These are phyloP conservation scores for Myrmophylax atrothorax DNA, from an alignment of 2,113 vertebrate species.

Conservation along the genomic window DNA sequence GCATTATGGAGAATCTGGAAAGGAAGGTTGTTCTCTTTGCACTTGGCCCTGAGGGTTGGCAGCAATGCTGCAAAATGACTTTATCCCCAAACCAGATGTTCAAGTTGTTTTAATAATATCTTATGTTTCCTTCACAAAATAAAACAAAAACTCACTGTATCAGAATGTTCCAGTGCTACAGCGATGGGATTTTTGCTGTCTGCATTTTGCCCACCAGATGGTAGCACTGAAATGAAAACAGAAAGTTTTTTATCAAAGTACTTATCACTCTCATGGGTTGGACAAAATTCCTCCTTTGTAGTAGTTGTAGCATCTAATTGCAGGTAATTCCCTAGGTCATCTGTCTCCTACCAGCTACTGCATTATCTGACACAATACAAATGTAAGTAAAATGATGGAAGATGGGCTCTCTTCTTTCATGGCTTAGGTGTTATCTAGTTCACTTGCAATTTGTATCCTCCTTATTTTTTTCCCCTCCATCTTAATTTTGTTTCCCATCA, in stretches of 20 bases:
- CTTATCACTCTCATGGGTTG: background rate
- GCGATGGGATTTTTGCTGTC: conserved; percentile 39
- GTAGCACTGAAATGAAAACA: conserved; percentile 65
- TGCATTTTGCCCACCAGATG: conserved; percentile 69
- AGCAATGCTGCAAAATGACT: conserved; percentile 71
- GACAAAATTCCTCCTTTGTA: background rate
- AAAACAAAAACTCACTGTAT: conserved; percentile 74
- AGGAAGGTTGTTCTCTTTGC: conserved; percentile 66
- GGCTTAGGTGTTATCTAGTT: background rate
- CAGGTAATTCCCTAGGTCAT: background rate
- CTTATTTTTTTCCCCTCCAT: background rate
- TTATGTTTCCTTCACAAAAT: conserved; percentile 75
- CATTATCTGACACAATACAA: background rate
- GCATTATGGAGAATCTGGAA: conserved; percentile 60
- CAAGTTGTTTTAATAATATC: conserved; percentile 81
- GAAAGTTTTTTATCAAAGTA: conserved; percentile 8
- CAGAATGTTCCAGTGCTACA: conserved; percentile 63
- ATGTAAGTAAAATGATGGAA: background rate
- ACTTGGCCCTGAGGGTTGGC: conserved; percentile 76
- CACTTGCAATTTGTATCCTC: background rate
- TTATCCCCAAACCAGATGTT: conserved; percentile 83
- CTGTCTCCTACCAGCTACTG: background rate
- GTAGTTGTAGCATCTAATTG: background rate
- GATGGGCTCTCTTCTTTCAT: background rate
- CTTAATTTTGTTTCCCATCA: background rate